Evolutionary conservation across 2,888 invertebrate species (phyloP).

Genomic region (Chrysodeixis includens): DNA sequence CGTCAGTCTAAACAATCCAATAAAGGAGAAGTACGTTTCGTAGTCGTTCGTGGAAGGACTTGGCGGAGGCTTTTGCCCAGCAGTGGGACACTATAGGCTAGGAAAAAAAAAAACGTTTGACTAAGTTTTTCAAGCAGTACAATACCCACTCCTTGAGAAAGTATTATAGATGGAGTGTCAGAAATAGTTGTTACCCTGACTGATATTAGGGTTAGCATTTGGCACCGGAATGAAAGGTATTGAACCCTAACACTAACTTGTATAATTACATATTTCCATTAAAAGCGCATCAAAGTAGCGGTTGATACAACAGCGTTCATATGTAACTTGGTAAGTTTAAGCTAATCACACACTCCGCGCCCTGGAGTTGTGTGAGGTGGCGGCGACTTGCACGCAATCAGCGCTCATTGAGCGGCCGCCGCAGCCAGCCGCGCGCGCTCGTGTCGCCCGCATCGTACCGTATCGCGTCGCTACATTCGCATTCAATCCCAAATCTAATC

Average conservation of each 20-base stretch:
- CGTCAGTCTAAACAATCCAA: not conserved
- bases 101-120: no score
- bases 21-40: not conserved
- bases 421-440: conserved; percentile 13
- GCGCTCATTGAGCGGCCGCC: conserved; percentile 62
- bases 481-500: conserved; percentile 61
- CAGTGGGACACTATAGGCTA: no score
- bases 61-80: no score
- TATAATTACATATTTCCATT: not conserved
- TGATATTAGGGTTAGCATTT: not conserved
- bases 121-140: no score
- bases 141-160: no score
- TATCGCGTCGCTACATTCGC: conserved; percentile 45
- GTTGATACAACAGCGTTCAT: conserved; percentile 2
- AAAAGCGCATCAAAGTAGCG: not conserved
- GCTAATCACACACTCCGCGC: conserved; percentile 58
- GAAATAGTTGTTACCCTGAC: not conserved
- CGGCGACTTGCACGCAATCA: conserved; percentile 63
- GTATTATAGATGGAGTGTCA: not conserved
- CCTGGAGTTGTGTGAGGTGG: conserved; percentile 59
- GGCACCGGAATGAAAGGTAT: no score
- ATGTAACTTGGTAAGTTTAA: conserved; percentile 41
- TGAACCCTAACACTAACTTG: no score
- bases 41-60: no score
- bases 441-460: conserved; percentile 17